Evolutionary conservation across 2,888 invertebrate genomes (phyloP).

Genomic region (Drosophila emarginata): DNA sequence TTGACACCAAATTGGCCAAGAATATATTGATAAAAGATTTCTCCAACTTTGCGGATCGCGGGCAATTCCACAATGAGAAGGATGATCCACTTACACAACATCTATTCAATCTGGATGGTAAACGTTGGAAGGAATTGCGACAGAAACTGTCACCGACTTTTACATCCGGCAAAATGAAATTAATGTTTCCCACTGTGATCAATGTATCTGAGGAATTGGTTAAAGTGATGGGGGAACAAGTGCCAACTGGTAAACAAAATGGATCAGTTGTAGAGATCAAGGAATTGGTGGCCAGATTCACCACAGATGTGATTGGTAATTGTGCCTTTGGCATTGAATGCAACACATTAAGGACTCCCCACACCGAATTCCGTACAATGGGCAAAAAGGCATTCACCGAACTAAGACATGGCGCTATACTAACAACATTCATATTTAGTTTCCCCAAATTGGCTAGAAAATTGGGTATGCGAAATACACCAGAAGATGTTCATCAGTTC

Average conservation of each 20-base stretch:
- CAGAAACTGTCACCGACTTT: conserved; percentile 80
- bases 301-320: conserved; percentile 83
- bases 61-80: conserved; percentile 73
- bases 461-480: conserved; percentile 58
- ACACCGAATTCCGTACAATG: conserved; percentile 77
- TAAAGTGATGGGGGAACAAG: conserved; percentile 42
- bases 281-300: conserved; percentile 82
- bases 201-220: conserved; percentile 57
- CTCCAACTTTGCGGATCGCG: conserved; percentile 79
- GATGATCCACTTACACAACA: conserved; percentile 80
- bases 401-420: conserved; percentile 38
- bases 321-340: conserved; percentile 83
- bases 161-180: conserved; percentile 74
- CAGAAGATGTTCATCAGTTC: conserved; percentile 72
- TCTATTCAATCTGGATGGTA: conserved; percentile 79
- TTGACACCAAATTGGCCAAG: conserved; percentile 61
- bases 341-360: conserved; percentile 79
- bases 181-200: conserved; percentile 66
- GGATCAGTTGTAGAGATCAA: conserved; percentile 80
- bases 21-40: conserved; percentile 70
- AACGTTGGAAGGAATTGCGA: conserved; percentile 82
- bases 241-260: conserved; percentile 24
- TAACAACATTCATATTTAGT: conserved; percentile 43
- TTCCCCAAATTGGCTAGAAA: conserved; percentile 63
- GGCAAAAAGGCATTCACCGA: conserved; percentile 50